Evolutionary conservation across 2,888 invertebrate genomes (phyloP), one percentile per base, ranked within the genome.

Genomic region (Gari tellinella): DNA sequence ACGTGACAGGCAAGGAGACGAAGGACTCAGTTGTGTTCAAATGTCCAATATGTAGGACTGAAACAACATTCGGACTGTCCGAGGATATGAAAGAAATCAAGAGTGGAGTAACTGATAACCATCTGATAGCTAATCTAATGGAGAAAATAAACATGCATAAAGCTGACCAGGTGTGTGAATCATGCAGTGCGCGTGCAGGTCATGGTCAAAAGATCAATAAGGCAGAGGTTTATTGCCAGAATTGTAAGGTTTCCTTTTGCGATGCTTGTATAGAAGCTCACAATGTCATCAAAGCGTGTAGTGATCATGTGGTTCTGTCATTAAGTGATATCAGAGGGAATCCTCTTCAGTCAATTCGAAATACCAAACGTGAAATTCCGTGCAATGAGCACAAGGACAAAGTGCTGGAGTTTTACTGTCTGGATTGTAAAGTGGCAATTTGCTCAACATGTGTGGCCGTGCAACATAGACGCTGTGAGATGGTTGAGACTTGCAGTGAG

Each of bases 361-460:
- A 77, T 38, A 73, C 77, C 8, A 82, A 82, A 49, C 77, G 82
- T 15, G 82, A 84, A 41, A 82, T 82, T 23, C 69, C 79, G 15
- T 85, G 83, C 67, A 45, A 74, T n/a, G 74, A 77, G 61, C 86
- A 85, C 57, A 76, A 70, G 25, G 81, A 80, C 63, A 83, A 84
- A 60, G 45, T 78, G 1, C 58, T 84, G 17, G 83, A 85, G 56
- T 82, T 83, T 48, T 83, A 87, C 65, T 83, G 85, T 62, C 68
- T 83, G 7, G 84, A 85, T 55, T 85, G 84, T 65, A 70, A 80
- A 25, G 62, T 75, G 1, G 70, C 83, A 7, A 79, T 81, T 14
- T 86, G 86, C 56, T 83, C 84, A 14, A 81, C 82, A 15, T 86
- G 86, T 55, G 84, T 84, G 14, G 82, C 86, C 2, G 74, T 86